A percentile compares a stretch with the other conserved stretches of the same genome.
These are phyloP conservation scores for Scolopax rusticola DNA, from an alignment of 2,797 vertebrate genomes.

Conservation along the genomic window DNA sequence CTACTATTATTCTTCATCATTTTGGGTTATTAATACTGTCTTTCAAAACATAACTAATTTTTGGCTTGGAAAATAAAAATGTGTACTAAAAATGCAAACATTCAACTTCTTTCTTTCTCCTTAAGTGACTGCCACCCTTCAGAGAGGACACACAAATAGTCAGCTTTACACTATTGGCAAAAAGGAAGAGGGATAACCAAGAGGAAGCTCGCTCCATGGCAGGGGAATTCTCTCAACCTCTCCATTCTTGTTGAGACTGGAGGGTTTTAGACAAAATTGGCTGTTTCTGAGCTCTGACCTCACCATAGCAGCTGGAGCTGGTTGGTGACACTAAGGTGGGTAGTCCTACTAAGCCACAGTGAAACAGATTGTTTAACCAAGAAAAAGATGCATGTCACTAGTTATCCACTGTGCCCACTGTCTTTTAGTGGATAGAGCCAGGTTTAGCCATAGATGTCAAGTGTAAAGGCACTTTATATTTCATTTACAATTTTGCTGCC, in stretches of 20 bases:
- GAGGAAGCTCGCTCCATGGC: neutral
- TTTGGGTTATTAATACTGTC: neutral
- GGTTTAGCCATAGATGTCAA: neutral
- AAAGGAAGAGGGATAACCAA: neutral
- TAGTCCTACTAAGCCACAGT: neutral
- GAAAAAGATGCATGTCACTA: neutral
- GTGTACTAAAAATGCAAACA: neutral
- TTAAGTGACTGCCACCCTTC: neutral
- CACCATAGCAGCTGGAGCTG: neutral
- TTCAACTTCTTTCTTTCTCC: neutral
- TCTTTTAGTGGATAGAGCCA: neutral
- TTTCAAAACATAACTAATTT: neutral
- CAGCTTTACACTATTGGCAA: neutral
- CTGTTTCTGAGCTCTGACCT: neutral
- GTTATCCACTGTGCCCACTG: neutral
- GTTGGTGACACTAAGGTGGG: neutral
- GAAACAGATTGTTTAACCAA: neutral
- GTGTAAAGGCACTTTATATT: neutral
- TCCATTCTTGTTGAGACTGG: neutral
- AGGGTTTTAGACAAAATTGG: neutral
- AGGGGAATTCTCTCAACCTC: neutral
- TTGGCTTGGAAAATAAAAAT: neutral
- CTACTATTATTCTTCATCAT: neutral
- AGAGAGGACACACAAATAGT: neutral
- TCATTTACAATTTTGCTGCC: neutral